These are phyloP conservation scores for Temnothorax unifasciatus DNA, from an alignment of 2,888 invertebrate genomes.

Conservation along the genomic window DNA sequence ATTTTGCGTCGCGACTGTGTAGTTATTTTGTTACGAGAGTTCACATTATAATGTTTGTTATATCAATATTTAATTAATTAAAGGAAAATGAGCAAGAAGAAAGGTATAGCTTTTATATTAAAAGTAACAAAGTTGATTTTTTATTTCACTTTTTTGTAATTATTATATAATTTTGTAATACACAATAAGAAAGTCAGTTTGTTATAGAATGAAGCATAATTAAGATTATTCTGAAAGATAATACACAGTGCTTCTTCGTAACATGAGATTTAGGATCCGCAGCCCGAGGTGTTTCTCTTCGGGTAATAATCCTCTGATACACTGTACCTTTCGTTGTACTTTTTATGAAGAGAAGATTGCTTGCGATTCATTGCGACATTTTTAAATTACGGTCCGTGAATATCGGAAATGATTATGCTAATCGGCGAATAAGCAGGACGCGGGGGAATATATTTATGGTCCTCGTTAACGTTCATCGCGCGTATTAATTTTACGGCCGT, in stretches of 20 bases:
- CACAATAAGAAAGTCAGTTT: neutral
- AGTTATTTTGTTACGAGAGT: constrained; percentile 5
- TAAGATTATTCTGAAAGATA: neutral
- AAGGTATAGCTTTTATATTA: neutral
- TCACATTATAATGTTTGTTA: neutral
- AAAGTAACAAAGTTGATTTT: neutral
- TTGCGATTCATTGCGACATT: constrained; percentile 68
- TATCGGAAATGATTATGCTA: constrained; percentile 75
- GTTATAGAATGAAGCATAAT: neutral
- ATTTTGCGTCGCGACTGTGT: neutral
- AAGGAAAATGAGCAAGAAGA: neutral
- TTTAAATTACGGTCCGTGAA: constrained; percentile 68
- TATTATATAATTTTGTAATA: neutral
- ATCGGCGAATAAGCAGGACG: constrained; percentile 73
- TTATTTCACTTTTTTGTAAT: neutral
- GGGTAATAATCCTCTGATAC: neutral
- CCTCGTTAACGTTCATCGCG: constrained; percentile 77
- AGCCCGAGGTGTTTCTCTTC: neutral
- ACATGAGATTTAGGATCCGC: neutral
- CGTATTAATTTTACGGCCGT: constrained; percentile 78
- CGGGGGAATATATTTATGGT: constrained; percentile 72
- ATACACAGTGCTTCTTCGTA: neutral
- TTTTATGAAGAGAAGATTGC: constrained; percentile 42
- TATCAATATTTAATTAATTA: constrained; percentile 3
- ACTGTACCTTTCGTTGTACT: neutral